These are phyloP conservation scores for Epinotia nisella DNA, from an alignment of 2,888 invertebrate genomes.

Conservation along the genomic window DNA sequence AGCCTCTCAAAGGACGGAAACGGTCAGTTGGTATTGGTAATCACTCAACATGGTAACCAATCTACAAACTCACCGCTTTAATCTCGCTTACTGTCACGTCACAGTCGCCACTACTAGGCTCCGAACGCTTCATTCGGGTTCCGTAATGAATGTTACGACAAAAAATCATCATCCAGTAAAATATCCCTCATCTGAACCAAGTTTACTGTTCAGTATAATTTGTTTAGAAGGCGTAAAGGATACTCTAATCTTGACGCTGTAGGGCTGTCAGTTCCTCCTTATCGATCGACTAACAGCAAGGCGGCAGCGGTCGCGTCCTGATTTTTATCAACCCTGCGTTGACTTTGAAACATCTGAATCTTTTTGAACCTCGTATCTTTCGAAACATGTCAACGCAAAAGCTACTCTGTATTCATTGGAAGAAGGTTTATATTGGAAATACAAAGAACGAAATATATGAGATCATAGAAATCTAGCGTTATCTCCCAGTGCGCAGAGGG, in stretches of 20 bases:
- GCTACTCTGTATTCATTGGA: neutral
- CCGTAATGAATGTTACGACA: neutral
- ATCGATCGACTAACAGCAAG: constrained; percentile 28
- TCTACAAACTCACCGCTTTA: no score
- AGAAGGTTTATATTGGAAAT: neutral
- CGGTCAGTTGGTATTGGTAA: no score
- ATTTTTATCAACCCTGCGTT: constrained; percentile 36
- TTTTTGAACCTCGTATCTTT: constrained; percentile 4
- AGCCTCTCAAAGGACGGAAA: no score
- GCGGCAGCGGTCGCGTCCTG: constrained; percentile 18
- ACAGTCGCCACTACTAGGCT: no score
- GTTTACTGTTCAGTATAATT: constrained; percentile 8
- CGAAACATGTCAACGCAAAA: neutral
- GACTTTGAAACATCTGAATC: constrained; percentile 1
- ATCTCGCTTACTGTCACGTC: no score
- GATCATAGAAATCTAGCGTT: constrained; percentile 6
- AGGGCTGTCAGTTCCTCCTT: constrained; percentile 17
- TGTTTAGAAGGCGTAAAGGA: constrained; percentile 19
- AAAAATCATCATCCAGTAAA: neutral
- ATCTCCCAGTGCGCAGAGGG: constrained; percentile 28
- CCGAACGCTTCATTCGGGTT: neutral
- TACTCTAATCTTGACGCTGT: constrained; percentile 27
- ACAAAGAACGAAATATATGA: neutral
- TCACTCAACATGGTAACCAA: no score
- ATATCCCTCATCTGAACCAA: neutral